Evolutionary conservation across 1,140 invertebrate species (phyloP).

Genomic region (Chironomus tepperi): DNA sequence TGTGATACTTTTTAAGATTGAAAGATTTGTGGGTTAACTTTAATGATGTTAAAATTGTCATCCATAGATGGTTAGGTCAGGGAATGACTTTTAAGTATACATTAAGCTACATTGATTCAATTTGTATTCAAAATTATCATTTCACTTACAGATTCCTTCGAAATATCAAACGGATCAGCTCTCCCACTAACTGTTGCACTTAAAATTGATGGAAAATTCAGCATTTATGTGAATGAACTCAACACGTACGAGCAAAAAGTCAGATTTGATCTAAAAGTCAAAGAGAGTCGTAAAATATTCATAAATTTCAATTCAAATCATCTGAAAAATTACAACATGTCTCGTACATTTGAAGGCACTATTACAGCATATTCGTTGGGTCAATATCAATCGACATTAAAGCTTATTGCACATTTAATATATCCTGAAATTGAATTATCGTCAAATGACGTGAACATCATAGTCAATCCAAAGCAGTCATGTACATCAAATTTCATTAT

Average conservation of each 20-base stretch:
- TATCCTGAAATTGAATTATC: constrained; percentile 16
- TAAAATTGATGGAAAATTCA: background rate
- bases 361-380: background rate
- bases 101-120: too few species aligned
- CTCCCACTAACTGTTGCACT: background rate
- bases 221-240: background rate
- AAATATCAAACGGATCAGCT: background rate
- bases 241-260: background rate
- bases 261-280: background rate
- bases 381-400: background rate
- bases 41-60: too few species aligned
- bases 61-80: too few species aligned
- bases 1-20: too few species aligned
- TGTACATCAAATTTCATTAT: background rate
- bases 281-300: background rate
- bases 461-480: background rate
- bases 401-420: background rate
- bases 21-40: too few species aligned
- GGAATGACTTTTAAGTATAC: too few species aligned
- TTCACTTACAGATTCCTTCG: background rate
- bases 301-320: background rate
- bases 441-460: background rate
- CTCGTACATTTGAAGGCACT: background rate
- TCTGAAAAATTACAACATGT: background rate
- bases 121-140: too few species aligned